Conservation (phyloP, 2,797 vertebrate species). For the Limosa lapponica region DNA sequence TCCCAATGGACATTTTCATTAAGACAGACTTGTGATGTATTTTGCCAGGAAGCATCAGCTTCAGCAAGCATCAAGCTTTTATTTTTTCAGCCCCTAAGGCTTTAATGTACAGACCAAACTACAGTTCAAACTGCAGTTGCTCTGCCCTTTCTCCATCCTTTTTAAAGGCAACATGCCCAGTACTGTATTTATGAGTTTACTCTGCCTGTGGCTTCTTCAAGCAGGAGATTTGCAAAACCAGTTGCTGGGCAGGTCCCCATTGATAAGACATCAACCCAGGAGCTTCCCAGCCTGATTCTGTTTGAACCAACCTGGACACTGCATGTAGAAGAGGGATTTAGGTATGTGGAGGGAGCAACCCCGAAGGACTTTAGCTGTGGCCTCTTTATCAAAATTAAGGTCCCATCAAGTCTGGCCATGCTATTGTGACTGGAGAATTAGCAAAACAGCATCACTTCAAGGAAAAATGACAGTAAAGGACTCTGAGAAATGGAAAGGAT, state of each 20-base stretch:
- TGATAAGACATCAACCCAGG: not conserved
- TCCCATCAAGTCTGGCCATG: not conserved
- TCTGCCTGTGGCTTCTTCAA: not conserved
- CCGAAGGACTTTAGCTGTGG: not conserved
- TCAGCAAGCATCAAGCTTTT: not conserved
- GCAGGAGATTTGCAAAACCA: not conserved
- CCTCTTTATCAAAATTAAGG: not conserved
- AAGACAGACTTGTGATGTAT: not conserved
- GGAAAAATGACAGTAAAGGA: not conserved
- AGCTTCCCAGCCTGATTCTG: not conserved
- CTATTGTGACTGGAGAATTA: not conserved
- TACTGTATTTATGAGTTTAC: not conserved
- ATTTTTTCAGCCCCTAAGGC: not conserved
- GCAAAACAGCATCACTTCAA: not conserved
- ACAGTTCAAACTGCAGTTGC: not conserved
- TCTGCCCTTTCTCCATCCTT: not conserved
- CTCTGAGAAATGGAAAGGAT: not conserved
- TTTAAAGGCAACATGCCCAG: not conserved
- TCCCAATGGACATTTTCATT: not conserved
- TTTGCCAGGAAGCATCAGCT: not conserved
- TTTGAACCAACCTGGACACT: not conserved
- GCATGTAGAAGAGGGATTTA: not conserved
- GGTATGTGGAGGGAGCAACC: not conserved
- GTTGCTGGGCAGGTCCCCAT: not conserved
- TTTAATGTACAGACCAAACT: not conserved